Conservation (phyloP, 1,140 invertebrate species). For the Battus philenor region DNA sequence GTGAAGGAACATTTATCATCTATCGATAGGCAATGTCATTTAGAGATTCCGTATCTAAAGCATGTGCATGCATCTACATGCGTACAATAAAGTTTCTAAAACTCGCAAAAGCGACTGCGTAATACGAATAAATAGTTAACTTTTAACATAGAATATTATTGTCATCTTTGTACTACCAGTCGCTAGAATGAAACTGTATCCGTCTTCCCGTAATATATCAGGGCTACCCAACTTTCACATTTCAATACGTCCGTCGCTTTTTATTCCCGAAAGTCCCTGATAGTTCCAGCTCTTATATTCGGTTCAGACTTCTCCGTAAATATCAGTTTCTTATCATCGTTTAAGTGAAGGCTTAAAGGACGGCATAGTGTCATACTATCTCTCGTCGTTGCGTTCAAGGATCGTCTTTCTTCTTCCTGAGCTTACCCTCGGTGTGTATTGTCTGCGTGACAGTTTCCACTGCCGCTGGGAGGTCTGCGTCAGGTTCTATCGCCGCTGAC, state of each 20-base stretch:
- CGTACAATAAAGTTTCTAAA: conserved; percentile 6
- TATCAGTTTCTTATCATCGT: background rate
- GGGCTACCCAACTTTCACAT: background rate
- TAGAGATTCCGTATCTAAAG: conserved; percentile 25
- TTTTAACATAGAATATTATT: conserved; percentile 46
- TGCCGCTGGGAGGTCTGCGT: conserved; percentile 82
- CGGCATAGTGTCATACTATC: conserved; percentile 28
- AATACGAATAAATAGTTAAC: conserved; percentile 29
- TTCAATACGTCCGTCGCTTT: too few relatives aligned
- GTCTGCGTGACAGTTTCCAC: conserved; percentile 91
- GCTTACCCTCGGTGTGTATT: conserved; percentile 93
- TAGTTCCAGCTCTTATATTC: too few relatives aligned
- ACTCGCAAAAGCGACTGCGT: conserved; percentile 22
- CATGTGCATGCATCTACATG: too few relatives aligned
- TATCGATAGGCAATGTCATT: conserved; percentile 21
- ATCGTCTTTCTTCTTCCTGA: conserved; percentile 90
- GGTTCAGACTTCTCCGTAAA: too few relatives aligned
- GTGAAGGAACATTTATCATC: conserved; percentile 19
- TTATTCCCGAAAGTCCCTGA: too few relatives aligned
- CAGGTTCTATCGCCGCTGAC: conserved; percentile 81
- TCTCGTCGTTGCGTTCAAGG: conserved; percentile 33
- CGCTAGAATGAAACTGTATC: background rate
- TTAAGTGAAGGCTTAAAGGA: conserved; percentile 29
- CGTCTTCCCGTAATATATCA: too few relatives aligned
- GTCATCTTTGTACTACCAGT: conserved; percentile 58